Conservation (phyloP, 2,113 vertebrate genomes). For the Paradoxurus hermaphroditus region DNA sequence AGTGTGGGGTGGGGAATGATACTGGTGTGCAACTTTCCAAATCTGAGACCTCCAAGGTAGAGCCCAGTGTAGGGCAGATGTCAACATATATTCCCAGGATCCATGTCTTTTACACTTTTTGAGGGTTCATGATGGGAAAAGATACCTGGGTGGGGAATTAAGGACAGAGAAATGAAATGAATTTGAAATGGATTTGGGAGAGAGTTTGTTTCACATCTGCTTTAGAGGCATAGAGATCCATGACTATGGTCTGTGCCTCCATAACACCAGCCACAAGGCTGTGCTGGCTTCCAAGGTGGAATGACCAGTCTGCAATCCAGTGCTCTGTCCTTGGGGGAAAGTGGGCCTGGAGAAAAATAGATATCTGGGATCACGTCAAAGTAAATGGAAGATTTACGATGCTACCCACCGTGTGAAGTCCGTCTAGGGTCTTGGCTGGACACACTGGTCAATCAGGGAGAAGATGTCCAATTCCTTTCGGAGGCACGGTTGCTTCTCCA, state of each 20-base stretch:
- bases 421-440: slow-evolving; percentile 85
- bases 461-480: slow-evolving; percentile 90
- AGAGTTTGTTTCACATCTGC: neutral
- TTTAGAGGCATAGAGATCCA: neutral
- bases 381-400: slow-evolving; percentile 83
- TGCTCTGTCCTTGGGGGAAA: neutral
- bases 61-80: neutral
- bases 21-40: neutral
- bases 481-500: slow-evolving; percentile 90
- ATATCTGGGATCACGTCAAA: neutral
- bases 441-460: slow-evolving; percentile 91
- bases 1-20: neutral
- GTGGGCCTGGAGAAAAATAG: neutral
- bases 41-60: neutral
- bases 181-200: neutral
- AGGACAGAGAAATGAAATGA: neutral
- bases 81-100: neutral
- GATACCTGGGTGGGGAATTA: neutral
- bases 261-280: fast-evolving
- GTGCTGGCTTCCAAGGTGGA: neutral
- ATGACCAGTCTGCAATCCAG: neutral
- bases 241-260: neutral
- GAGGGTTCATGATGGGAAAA: neutral
- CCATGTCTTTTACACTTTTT: neutral
- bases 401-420: slow-evolving; percentile 84